Percentiles rank a stretch among this genome's conserved stretches.
Evolutionary conservation across 2,797 vertebrate species (phyloP).

Genomic region (Toxotes lorentzi): DNA sequence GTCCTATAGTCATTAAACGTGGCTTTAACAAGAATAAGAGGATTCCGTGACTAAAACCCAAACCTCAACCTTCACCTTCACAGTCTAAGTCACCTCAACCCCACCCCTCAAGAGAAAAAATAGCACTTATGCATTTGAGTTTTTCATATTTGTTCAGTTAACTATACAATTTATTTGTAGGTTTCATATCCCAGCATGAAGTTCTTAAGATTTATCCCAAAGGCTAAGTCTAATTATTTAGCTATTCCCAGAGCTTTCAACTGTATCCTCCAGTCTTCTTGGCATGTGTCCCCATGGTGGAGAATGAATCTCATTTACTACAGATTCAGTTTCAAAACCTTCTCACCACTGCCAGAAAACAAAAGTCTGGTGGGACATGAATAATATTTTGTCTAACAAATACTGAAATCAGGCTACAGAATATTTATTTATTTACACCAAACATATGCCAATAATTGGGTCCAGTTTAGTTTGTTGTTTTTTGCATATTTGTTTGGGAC

Average conservation of each 20-base stretch:
- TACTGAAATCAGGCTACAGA: not conserved
- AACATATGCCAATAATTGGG: not conserved
- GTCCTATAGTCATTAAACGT: not conserved
- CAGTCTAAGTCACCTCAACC: not conserved
- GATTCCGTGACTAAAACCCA: not conserved
- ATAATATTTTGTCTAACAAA: not conserved
- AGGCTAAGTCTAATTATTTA: not conserved
- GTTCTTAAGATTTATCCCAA: not conserved
- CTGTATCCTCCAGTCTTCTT: not conserved
- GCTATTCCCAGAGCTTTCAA: not conserved
- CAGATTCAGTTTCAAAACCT: not conserved
- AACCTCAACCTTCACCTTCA: not conserved
- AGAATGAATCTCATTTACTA: not conserved
- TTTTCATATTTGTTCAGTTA: not conserved
- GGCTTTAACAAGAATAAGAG: not conserved
- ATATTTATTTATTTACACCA: not conserved
- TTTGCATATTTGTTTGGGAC: not conserved
- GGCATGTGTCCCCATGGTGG: slow-evolving; percentile 5
- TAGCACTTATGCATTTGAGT: not conserved
- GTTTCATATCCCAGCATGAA: not conserved
- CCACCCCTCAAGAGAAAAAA: not conserved
- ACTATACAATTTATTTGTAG: not conserved
- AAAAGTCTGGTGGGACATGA: not conserved
- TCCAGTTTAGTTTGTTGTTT: not conserved
- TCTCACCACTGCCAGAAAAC: not conserved